phyloP scores from a whole-genome alignment of 2,888 invertebrate genomes.

The Slavum lentiscoides region DNA sequence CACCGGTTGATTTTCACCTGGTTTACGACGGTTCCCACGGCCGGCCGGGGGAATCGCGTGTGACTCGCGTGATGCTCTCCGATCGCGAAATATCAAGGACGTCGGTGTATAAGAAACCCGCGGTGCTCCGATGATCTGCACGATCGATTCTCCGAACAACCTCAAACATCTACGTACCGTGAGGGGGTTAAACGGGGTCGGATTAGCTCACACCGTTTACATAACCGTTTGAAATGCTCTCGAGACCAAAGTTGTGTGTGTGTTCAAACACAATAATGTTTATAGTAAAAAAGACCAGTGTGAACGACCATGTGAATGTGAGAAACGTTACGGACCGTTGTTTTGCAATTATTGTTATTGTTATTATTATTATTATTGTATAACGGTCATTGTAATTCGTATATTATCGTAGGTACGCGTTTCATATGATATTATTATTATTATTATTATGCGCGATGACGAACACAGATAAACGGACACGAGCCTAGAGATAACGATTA shows the following conservation, averaged over 20 bases:
- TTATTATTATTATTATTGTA: conserved; percentile 3
- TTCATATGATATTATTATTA: background rate
- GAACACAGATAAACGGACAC: conserved; percentile 13
- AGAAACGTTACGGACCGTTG: conserved; percentile 41
- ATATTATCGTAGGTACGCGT: no score
- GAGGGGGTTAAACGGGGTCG: background rate
- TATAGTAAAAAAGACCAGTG: background rate
- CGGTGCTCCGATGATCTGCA: background rate
- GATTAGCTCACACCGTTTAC: background rate
- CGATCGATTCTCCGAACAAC: conserved; percentile 13
- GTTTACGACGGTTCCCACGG: conserved; percentile 17
- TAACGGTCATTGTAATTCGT: conserved; percentile 6
- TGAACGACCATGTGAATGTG: background rate
- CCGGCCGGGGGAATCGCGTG: no score
- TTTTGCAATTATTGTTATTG: conserved; percentile 26
- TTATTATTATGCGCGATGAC: conserved; percentile 8
- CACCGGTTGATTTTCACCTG: background rate
- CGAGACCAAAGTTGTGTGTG: background rate
- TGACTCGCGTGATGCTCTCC: background rate
- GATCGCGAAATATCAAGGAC: conserved; percentile 30
- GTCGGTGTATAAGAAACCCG: no score
- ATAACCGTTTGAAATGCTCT: background rate
- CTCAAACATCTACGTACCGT: background rate
- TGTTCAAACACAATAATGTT: background rate
- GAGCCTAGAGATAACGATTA: conserved; percentile 44